phyloP scores from a whole-genome alignment of 1,140 invertebrate genomes.

The Drosophila repletoides region DNA sequence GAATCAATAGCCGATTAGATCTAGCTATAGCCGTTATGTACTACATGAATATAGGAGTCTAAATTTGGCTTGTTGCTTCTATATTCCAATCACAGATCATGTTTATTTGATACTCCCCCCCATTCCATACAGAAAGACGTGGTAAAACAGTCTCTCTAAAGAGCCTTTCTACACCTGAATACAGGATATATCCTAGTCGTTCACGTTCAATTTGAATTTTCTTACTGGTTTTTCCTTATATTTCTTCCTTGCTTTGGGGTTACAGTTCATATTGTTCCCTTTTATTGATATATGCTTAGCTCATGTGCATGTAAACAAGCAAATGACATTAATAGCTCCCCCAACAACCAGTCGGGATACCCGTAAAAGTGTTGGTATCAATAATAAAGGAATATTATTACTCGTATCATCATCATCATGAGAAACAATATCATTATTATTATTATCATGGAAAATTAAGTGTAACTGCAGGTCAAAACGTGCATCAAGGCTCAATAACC shows the following conservation, averaged over 20 bases:
- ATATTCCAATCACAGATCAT: no score
- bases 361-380: slow-evolving; percentile 70
- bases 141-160: no score
- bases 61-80: slow-evolving; percentile 5
- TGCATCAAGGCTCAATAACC: slow-evolving; percentile 35
- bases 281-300: slow-evolving; percentile 64
- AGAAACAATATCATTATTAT: slow-evolving; percentile 17
- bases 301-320: slow-evolving; percentile 69
- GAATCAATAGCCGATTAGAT: no score
- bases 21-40: no score
- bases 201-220: no score
- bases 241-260: no score
- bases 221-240: no score
- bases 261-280: slow-evolving; percentile 8
- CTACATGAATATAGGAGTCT: no score
- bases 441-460: slow-evolving; percentile 45
- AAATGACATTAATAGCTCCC: slow-evolving; percentile 65
- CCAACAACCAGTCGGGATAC: slow-evolving; percentile 1
- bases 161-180: no score
- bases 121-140: no score
- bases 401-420: slow-evolving; percentile 28
- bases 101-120: no score
- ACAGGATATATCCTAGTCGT: no score
- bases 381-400: slow-evolving; percentile 64
- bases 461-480: slow-evolving; percentile 72